phyloP scores from a whole-genome alignment of 64 coral and sea anemone species.

The Exaiptasia diaphana region DNA sequence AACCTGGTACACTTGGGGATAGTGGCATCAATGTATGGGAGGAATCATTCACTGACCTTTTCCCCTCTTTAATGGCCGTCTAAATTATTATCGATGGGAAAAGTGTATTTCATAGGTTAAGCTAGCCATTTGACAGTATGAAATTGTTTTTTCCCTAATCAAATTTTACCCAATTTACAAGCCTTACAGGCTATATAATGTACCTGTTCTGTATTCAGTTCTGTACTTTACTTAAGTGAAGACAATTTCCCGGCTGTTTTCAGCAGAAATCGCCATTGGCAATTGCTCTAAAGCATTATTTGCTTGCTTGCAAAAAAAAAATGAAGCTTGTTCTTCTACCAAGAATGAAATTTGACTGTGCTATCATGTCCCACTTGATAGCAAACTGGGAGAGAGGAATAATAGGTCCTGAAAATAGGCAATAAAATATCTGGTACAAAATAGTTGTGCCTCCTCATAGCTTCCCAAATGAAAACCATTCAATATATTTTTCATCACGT shows the following conservation, averaged over 20 bases:
- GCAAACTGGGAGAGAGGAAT: not conserved
- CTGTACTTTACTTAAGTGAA: no score
- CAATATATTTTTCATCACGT: no score
- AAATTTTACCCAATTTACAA: no score
- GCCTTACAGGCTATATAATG: no score
- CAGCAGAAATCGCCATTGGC: no score
- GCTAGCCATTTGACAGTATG: not conserved
- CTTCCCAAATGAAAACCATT: no score
- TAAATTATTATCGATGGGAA: slow-evolving; percentile 1
- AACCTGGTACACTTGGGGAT: slow-evolving; percentile 64
- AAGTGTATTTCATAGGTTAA: not conserved
- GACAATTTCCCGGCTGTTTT: no score
- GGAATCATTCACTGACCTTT: slow-evolving; percentile 97
- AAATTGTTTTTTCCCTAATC: not conserved
- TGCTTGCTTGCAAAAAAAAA: no score
- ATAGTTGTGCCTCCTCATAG: no score
- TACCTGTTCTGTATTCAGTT: no score
- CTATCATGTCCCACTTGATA: slow-evolving; percentile 22
- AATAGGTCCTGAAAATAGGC: not conserved
- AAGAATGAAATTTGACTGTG: not conserved
- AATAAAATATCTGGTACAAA: no score
- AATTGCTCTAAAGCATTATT: no score
- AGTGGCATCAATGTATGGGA: slow-evolving; percentile 84
- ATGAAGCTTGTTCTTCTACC: slow-evolving; percentile 3
- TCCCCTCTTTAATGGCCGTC: slow-evolving; percentile 86